Base-by-base conservation (phyloP, 64 coral and sea anemone genomes). In the Stylophora pistillata region DNA sequence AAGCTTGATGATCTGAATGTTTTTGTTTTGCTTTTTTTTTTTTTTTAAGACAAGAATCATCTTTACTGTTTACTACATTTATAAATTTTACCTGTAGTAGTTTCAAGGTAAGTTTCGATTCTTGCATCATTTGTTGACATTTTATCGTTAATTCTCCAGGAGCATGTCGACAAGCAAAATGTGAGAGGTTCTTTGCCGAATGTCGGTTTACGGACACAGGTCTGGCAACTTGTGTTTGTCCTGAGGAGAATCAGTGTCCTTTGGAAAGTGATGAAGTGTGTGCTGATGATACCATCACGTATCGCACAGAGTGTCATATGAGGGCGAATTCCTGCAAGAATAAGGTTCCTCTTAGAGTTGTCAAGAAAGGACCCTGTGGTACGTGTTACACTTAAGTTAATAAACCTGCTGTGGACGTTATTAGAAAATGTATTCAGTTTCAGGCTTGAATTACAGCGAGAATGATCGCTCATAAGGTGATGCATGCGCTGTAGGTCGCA, bases 301-400 rank as follows among this genome's bases (percentile, higher is more conserved):
- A 94, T 30, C 15, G 20, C 33, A 87, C 68, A 55, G 88, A 90
- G 63, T 94, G 93, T 13, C 93, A 90, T 56, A 86, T 94, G 93
- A 90, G 55, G 18, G 82, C 73, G 14, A 74, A 86, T 31, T 74
- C 93, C 9, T 94, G 93, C 53, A 52, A 32, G n/a, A 16, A 30
- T 2, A 85, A 37, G 30, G 79, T 78, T 30, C 55, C 76, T 0
- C 64, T 94, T 7, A 29, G 53, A 64, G 74, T 90, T 10, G 75
- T 90, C 13, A 75, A 78, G 56, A 87, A 56, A 29, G 93, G 88
- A 61, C 74, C 73, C 3, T 94, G 93, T 55, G 76, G 93, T 94
- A 87, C 73, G 92, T 55, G 15, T 68, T 68, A 10, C 13, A n/a
- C 20, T 21, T 25, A 4, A 68, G 3, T 28, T 68, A 26, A 11